Percentiles rank a stretch among this genome's conserved stretches.
phyloP scores from a whole-genome alignment of 2,113 vertebrate genomes.

The Myodes glareolus region DNA sequence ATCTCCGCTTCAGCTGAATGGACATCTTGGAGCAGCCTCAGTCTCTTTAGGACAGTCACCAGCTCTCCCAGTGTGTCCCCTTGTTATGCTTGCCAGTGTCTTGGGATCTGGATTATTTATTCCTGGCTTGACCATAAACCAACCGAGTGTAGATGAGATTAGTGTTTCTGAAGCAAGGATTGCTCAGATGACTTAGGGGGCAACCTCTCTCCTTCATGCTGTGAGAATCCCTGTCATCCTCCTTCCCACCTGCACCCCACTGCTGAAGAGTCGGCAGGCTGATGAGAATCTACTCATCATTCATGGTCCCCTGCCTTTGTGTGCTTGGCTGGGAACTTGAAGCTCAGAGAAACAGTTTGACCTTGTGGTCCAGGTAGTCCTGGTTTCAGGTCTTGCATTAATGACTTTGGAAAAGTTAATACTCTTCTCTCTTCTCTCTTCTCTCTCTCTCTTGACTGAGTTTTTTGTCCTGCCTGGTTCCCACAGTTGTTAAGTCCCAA shows the following conservation, averaged over 20 bases:
- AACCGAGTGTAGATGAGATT: neutral
- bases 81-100: neutral
- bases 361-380: neutral
- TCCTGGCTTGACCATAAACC: slow-evolving; percentile 24
- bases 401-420: neutral
- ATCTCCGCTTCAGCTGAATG: neutral
- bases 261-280: neutral
- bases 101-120: neutral
- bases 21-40: neutral
- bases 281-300: neutral
- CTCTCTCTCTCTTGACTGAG: too few relatives aligned
- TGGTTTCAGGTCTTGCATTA: neutral
- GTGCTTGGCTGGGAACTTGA: neutral
- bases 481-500: too few relatives aligned
- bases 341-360: neutral
- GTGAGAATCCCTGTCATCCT: too few relatives aligned
- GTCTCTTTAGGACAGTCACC: neutral
- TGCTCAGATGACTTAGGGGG: neutral
- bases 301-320: neutral
- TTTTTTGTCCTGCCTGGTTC: too few relatives aligned
- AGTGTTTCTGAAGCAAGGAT: neutral
- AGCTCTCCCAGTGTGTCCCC: neutral
- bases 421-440: neutral
- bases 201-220: neutral
- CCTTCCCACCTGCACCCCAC: neutral